Conservation (phyloP, 2,113 vertebrate species). For the Fulica atra region DNA sequence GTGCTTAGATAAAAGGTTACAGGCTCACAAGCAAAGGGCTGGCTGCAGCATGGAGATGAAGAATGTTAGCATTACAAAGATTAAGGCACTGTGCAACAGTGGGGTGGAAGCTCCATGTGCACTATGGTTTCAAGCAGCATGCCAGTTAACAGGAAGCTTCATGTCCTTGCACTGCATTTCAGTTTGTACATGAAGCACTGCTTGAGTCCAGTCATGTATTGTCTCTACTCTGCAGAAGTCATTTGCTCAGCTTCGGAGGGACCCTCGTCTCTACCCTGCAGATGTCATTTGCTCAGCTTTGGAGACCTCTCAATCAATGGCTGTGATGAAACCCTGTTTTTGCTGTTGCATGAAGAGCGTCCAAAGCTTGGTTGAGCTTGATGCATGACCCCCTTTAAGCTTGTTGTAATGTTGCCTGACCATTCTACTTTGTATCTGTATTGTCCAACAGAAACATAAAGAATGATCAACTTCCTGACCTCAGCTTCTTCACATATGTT, state of each 20-base stretch:
- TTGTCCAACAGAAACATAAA: not conserved
- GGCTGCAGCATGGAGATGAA: not conserved
- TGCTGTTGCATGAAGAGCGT: not conserved
- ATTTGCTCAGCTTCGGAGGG: not conserved
- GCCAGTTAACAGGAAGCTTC: not conserved
- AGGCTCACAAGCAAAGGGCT: not conserved
- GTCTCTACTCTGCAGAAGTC: not conserved
- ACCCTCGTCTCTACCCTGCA: not conserved
- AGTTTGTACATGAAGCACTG: not conserved
- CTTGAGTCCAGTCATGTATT: not conserved
- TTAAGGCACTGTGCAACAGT: not conserved
- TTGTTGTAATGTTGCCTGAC: not conserved
- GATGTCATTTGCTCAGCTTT: not conserved
- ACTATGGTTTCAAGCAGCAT: not conserved
- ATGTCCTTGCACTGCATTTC: not conserved
- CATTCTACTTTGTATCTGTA: not conserved
- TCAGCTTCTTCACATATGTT: not conserved
- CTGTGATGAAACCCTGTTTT: no score
- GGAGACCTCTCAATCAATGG: not conserved
- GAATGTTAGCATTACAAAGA: not conserved
- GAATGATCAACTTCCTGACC: not conserved
- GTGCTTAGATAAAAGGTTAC: not conserved
- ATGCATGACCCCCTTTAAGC: not conserved
- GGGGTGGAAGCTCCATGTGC: not conserved
- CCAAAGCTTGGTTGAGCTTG: fast-evolving